A percentile compares a stretch with the other conserved stretches of the same genome.
phyloP scores from a whole-genome alignment of 2,797 vertebrate genomes.

The Clarias platycephalus region DNA sequence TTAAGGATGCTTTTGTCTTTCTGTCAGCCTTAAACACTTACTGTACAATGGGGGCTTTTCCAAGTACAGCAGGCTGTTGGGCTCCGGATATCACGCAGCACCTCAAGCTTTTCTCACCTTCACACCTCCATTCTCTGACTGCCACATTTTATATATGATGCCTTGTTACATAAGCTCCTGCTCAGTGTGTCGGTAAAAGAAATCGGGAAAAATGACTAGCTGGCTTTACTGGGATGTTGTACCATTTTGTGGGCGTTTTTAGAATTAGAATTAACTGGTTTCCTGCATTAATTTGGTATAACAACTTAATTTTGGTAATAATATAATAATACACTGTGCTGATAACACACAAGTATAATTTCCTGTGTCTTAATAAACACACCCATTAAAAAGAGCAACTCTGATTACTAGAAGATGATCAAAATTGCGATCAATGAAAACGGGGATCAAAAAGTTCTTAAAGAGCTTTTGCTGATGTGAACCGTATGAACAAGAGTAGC shows the following conservation, averaged over 20 bases:
- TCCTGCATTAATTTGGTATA: no score
- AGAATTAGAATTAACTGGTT: no score
- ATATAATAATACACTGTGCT: no score
- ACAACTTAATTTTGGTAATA: no score
- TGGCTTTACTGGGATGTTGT: neutral
- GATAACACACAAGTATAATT: no score
- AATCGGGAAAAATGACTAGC: neutral
- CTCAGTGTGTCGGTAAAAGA: neutral
- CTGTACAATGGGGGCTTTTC: neutral
- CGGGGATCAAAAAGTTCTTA: no score
- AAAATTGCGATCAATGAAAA: no score
- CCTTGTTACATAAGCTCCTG: constrained; percentile 21
- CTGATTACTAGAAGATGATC: no score
- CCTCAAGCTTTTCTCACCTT: constrained; percentile 24
- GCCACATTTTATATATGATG: constrained; percentile 25
- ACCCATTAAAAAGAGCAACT: no score
- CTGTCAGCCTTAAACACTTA: neutral
- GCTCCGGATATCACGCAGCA: constrained; percentile 5
- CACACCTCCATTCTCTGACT: constrained; percentile 11
- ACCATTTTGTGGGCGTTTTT: neutral
- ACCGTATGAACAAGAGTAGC: no score
- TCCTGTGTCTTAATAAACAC: no score
- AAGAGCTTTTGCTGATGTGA: no score
- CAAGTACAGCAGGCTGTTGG: neutral
- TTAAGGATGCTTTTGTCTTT: neutral